phyloP scores from a whole-genome alignment of 2,113 vertebrate genomes.

The Circaetus cinerascens region DNA sequence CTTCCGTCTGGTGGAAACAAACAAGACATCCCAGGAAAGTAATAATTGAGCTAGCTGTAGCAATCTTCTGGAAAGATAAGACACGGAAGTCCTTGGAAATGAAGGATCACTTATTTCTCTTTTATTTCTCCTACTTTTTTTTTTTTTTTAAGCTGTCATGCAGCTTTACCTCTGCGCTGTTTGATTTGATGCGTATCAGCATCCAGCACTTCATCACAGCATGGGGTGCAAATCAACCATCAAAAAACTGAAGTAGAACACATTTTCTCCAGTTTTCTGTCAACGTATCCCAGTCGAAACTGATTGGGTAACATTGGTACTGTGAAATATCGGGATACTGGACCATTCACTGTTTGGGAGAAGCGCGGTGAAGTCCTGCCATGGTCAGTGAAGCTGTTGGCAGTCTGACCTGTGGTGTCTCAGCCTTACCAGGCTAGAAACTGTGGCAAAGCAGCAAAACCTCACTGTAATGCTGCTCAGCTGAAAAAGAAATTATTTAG shows the following conservation, averaged over 20 bases:
- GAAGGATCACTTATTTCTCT: conserved; percentile 48
- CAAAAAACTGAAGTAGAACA: conserved; percentile 14
- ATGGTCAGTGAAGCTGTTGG: background rate
- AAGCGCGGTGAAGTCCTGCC: background rate
- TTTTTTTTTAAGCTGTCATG: background rate
- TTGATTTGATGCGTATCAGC: conserved; percentile 15
- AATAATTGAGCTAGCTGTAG: conserved; percentile 68
- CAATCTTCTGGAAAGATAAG: conserved; percentile 60
- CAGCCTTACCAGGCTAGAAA: background rate
- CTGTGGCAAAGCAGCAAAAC: background rate
- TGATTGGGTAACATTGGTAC: background rate
- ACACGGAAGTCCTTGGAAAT: conserved; percentile 43
- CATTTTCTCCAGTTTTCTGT: background rate
- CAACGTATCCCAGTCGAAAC: background rate
- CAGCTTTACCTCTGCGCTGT: conserved; percentile 18
- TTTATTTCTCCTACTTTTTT: background rate
- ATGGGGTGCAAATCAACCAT: conserved; percentile 13
- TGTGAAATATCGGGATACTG: background rate
- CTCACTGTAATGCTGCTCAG: background rate
- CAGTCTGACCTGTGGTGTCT: background rate
- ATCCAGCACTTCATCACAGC: conserved; percentile 31
- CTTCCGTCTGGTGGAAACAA: conserved; percentile 80
- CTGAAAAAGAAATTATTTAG: background rate
- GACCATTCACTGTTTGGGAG: background rate
- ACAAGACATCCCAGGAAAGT: conserved; percentile 73